Base-by-base conservation (phyloP, 1,140 invertebrate genomes). In the Aphidius ervi region DNA sequence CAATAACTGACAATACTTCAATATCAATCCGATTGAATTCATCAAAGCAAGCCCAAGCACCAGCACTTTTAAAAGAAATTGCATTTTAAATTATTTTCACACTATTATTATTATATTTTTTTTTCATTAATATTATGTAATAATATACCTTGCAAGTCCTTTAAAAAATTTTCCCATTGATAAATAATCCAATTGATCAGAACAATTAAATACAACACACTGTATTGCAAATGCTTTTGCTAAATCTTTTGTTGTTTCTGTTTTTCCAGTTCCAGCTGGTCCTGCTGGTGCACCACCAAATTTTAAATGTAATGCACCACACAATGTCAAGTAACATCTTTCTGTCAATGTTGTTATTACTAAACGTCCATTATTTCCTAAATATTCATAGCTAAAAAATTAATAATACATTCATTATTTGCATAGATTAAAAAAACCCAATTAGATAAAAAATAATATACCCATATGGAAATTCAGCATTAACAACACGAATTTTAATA, bases 321-420 rank as follows among this genome's bases (percentile, higher is more conserved):
- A 87, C 10, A 89, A 74, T 4, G 87, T 88, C 41, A 87, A 78
- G 73, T 89, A 89, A 70, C 86, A 88, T 45, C 77, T 82, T 73
- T 90, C 87, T 0, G 92, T 95, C 45, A 95, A 75, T 0, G 91
- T 91, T 0, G 91, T 93, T 9, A 92, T 91, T 6, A 91, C 91
- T 8, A 94, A 79, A 58, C 89, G 82, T 6, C 85, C 85, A 43
- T 83, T 85, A 69, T 84, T 87, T 5, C 86, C 86, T 4, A 88
- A 74, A 69, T 88, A 88, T 67, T 88, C 87, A 70, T 88, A 88
- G 4, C 73, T 75, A 39, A 41, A 10, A n/a, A 43, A 43, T 43
- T 43, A 1, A 43, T 43, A 7, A 43, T 9, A 43, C 1, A 43
- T 43, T 6, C 9, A 43, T 6, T 43, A 43, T 6, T 43, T 43